Base-by-base conservation (phyloP, 2,113 vertebrate genomes). In the Gopherus evgoodei region DNA sequence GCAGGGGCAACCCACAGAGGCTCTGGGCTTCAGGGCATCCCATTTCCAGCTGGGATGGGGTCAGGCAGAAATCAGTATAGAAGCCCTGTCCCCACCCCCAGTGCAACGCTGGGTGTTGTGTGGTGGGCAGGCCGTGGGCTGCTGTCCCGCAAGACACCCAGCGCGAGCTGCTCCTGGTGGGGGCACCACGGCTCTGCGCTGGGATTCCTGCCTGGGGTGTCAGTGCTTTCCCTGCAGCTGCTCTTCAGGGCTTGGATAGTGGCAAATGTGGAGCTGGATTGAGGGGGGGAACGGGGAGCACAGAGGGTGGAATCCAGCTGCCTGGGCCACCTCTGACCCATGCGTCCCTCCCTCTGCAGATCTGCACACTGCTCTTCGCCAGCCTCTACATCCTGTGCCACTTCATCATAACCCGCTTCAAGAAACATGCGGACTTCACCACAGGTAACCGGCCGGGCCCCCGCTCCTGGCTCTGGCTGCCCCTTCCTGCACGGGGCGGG, bases 321-420 rank as follows among this genome's bases (percentile, higher is more conserved):
- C 12, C 22, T 8, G 25, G 62, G 27, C 25, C 13, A 8, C 47
- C 69, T 92, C 19, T 62, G 72, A 44, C 59, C 29, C 87, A 54
- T 86, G 17, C 12, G 24, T 85, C 3, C 76, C 50, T 56, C 31
- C 44, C 84, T 97, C 90, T 47, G 0, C 98, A 99, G 99, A 99
- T 99, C 97, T 99, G 99, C 5, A 96, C 98, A 13, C 98, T 99
- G 93, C 98, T 99, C 91, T 99, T 99, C 35, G 97, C 98, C 11
- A 98, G 98, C 91, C 99, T 99, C 88, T 99, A 99, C 98, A 98
- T 99, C 86, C 95, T 99, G 93, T 99, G 99, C 95, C 99, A 99
- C 96, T 97, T 99, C 93, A 96, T 99, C 97, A 98, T 99, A 97
- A 99, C 99, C 38, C 98, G 97, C 97, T 99, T 99, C 97, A 99